A percentile compares a stretch with the other conserved stretches of the same genome.
These are phyloP conservation scores for Dryobates pubescens DNA, from an alignment of 2,797 vertebrate species.

Conservation along the genomic window DNA sequence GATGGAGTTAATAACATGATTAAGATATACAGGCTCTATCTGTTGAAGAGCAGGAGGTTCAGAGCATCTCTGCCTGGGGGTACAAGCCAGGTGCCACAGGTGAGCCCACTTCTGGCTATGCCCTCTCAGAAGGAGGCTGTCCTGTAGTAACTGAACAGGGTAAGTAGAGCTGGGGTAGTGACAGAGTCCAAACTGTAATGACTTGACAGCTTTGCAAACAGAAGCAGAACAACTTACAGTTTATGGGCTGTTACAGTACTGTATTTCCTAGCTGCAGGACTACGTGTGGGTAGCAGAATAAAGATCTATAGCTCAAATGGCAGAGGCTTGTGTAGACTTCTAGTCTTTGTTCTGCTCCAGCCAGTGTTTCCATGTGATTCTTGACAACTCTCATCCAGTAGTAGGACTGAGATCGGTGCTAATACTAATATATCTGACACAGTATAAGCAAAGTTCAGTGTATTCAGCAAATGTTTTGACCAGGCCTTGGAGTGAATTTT, in stretches of 20 bases:
- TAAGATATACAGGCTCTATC: background rate
- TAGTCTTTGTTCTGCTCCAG: background rate
- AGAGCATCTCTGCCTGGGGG: background rate
- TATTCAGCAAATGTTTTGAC: background rate
- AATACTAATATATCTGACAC: background rate
- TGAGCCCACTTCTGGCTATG: background rate
- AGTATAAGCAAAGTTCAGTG: background rate
- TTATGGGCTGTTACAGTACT: background rate
- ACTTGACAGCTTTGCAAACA: background rate
- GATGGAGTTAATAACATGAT: background rate
- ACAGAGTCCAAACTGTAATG: background rate
- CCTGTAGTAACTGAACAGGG: rapidly evolving
- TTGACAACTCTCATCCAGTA: background rate
- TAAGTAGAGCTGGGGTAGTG: rapidly evolving
- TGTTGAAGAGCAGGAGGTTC: background rate
- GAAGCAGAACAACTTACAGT: background rate
- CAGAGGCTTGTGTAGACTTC: rapidly evolving
- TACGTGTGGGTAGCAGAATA: background rate
- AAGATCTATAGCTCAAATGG: background rate
- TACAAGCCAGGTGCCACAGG: background rate
- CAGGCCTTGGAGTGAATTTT: background rate
- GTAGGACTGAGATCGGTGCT: background rate
- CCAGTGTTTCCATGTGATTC: background rate
- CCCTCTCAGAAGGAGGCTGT: background rate
- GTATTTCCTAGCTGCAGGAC: background rate